These are phyloP conservation scores for Littorina saxatilis DNA, from an alignment of 1,140 invertebrate species.

Conservation along the genomic window DNA sequence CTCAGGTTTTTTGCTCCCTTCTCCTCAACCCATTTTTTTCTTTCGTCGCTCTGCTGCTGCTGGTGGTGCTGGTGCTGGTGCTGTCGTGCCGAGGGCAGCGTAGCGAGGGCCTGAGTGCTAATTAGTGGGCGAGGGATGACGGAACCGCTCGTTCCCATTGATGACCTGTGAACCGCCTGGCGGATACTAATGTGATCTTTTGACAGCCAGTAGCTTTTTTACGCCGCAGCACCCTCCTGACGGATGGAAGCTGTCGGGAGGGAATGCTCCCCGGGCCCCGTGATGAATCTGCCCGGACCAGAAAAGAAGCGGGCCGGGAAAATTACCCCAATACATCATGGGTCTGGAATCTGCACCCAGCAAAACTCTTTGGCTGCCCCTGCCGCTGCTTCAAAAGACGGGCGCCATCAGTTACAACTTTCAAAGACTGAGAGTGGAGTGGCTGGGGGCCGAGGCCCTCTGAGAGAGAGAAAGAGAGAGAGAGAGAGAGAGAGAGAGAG, in stretches of 20 bases:
- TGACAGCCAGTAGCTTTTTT: slow-evolving; percentile 18
- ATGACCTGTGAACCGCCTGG: slow-evolving; percentile 9
- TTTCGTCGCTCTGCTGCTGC: not conserved
- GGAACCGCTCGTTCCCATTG: slow-evolving; percentile 32
- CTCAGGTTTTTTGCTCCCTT: not conserved
- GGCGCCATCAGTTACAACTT: too few relatives aligned
- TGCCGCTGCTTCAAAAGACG: too few relatives aligned
- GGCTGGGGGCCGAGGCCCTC: too few relatives aligned
- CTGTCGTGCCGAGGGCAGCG: too few relatives aligned
- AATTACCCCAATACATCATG: slow-evolving; percentile 37
- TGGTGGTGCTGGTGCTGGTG: too few relatives aligned
- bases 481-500: too few relatives aligned
- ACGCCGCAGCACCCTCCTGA: slow-evolving; percentile 11
- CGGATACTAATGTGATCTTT: slow-evolving; percentile 35
- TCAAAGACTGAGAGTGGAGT: too few relatives aligned
- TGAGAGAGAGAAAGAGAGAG: too few relatives aligned
- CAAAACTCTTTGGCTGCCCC: not conserved
- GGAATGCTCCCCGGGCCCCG: slow-evolving; percentile 21
- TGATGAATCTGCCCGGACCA: slow-evolving; percentile 32
- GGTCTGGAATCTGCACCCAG: slow-evolving; percentile 24
- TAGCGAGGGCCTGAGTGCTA: slow-evolving; percentile 24
- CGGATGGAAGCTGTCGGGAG: slow-evolving; percentile 35
- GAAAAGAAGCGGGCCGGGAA: slow-evolving; percentile 28
- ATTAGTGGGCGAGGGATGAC: slow-evolving; percentile 30
- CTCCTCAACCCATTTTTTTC: not conserved